These are phyloP conservation scores for Zhengitettix transpicula DNA, from an alignment of 2,888 invertebrate species.

Conservation along the genomic window DNA sequence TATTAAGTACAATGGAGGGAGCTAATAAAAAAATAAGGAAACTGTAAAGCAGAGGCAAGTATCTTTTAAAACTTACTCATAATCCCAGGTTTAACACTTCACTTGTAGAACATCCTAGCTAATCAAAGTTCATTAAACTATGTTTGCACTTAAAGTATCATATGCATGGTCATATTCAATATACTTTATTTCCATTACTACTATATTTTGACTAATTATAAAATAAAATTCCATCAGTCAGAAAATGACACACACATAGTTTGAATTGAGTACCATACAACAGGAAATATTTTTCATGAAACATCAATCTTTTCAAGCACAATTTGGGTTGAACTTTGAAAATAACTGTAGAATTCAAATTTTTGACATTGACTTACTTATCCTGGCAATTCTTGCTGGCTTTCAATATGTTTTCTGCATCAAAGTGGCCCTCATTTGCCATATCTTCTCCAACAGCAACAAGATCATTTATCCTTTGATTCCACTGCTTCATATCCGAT, in stretches of 20 bases:
- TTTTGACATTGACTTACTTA: conserved; percentile 24
- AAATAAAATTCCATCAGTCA: not conserved
- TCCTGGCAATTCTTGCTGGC: conserved; percentile 59
- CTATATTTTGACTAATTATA: not conserved
- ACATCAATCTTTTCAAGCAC: too few species aligned
- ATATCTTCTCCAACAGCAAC: conserved; percentile 72
- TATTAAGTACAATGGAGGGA: too few species aligned
- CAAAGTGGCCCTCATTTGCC: conserved; percentile 89
- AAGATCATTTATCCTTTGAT: conserved; percentile 61
- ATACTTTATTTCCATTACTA: not conserved
- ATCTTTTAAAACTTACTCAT: too few species aligned
- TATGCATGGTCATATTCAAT: too few species aligned
- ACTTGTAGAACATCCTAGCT: too few species aligned
- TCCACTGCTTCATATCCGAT: conserved; percentile 70
- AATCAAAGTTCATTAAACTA: too few species aligned
- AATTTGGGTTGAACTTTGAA: too few species aligned
- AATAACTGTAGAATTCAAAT: not conserved
- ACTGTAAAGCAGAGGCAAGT: too few species aligned
- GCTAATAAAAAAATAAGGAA: too few species aligned
- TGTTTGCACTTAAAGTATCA: too few species aligned
- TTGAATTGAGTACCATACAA: not conserved
- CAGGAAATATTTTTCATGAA: too few species aligned
- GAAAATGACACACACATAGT: not conserved
- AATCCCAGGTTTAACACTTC: too few species aligned
- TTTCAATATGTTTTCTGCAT: conserved; percentile 67